Conservation (phyloP, 2,888 invertebrate species). For the Mythimna pallens region DNA sequence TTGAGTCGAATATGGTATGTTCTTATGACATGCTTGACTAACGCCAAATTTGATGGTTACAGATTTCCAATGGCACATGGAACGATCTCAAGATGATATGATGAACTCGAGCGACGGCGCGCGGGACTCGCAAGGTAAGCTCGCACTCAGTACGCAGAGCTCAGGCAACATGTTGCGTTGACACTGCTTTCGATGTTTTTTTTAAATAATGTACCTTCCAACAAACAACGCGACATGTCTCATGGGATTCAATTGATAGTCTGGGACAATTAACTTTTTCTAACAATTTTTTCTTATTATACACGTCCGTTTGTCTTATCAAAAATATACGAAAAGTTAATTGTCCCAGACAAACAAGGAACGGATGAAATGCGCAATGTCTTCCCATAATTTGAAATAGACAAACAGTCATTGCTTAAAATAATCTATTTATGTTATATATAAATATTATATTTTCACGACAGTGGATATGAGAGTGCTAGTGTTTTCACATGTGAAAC, state of each 20-base stretch:
- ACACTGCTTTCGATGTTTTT: constrained; percentile 61
- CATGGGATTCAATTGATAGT: constrained; percentile 83
- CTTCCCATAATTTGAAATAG: constrained; percentile 90
- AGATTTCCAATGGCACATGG: constrained; percentile 97
- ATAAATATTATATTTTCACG: constrained; percentile 87
- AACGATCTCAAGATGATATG: constrained; percentile 96
- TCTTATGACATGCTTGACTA: constrained; percentile 5
- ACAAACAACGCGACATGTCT: constrained; percentile 79
- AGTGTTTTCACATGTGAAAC: constrained; percentile 91
- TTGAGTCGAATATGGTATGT: background rate
- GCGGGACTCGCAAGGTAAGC: constrained; percentile 98
- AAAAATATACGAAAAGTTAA: constrained; percentile 75
- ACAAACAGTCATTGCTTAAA: constrained; percentile 88
- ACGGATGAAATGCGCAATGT: constrained; percentile 91
- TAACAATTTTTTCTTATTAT: background rate
- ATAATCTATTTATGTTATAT: constrained; percentile 85
- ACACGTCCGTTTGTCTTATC: background rate
- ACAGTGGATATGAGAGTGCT: constrained; percentile 89
- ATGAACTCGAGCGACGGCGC: constrained; percentile 96
- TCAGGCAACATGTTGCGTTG: constrained; percentile 82
- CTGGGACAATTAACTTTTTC: constrained; percentile 83
- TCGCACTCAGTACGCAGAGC: constrained; percentile 53
- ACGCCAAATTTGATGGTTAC: constrained; percentile 72
- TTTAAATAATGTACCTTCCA: constrained; percentile 42
- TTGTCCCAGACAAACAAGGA: constrained; percentile 87